Conservation (phyloP, 2,888 invertebrate genomes). For the Tetranychus piercei region DNA sequence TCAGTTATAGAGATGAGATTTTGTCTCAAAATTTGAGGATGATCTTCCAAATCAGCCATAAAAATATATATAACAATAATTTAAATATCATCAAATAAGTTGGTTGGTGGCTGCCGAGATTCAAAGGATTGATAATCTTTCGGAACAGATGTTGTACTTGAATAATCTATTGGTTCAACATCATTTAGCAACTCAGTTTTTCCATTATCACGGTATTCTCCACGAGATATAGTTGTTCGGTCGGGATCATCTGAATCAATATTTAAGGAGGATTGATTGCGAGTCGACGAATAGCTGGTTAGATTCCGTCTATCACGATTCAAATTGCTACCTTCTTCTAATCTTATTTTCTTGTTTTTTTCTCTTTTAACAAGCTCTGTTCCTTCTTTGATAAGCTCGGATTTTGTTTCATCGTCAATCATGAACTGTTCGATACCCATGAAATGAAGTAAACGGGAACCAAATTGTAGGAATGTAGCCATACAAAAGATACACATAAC, state of each 20-base stretch:
- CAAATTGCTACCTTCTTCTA: conserved; percentile 11
- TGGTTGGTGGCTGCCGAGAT: background rate
- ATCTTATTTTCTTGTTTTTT: conserved; percentile 31
- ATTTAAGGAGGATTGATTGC: conserved; percentile 13
- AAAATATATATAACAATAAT: background rate
- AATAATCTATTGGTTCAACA: conserved; percentile 43
- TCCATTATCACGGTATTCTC: conserved; percentile 20
- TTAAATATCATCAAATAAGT: conserved; percentile 4
- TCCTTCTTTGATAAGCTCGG: conserved; percentile 82
- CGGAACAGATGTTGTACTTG: background rate
- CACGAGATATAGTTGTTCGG: background rate
- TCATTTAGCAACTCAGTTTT: conserved; percentile 37
- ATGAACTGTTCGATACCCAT: conserved; percentile 94
- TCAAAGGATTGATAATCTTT: background rate
- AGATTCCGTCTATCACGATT: background rate
- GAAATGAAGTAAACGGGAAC: conserved; percentile 67
- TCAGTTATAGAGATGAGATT: too few species aligned
- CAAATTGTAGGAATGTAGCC: conserved; percentile 81
- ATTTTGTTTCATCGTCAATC: conserved; percentile 77
- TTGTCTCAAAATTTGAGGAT: too few species aligned
- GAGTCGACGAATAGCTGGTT: background rate
- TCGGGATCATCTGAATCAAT: background rate
- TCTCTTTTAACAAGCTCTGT: conserved; percentile 73
- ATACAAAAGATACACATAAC: conserved; percentile 76
- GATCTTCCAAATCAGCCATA: too few species aligned